These are phyloP conservation scores for Candidula unifasciata DNA, from an alignment of 2,888 invertebrate genomes.

Conservation along the genomic window DNA sequence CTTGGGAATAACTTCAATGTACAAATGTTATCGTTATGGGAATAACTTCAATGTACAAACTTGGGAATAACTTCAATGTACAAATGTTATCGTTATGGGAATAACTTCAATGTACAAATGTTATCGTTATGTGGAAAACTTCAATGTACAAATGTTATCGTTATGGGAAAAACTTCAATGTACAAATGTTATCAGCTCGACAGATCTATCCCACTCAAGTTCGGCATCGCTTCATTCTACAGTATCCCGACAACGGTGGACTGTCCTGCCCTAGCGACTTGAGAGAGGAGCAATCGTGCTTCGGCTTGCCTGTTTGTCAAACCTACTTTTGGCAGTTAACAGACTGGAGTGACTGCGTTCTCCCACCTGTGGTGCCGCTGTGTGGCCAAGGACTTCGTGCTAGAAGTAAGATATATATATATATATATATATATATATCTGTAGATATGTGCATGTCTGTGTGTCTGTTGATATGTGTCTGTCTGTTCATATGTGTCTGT, in stretches of 20 bases:
- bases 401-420: conserved; percentile 67
- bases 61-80: no score
- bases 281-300: conserved; percentile 69
- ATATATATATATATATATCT: no score
- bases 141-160: not conserved
- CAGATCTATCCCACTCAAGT: conserved; percentile 62
- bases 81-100: no score
- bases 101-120: no score
- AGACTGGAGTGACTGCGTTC: conserved; percentile 76
- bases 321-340: conserved; percentile 78
- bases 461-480: no score
- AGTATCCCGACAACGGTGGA: conserved; percentile 67
- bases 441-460: no score
- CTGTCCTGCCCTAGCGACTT: conserved; percentile 67
- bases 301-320: conserved; percentile 76
- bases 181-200: conserved; percentile 51
- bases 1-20: no score
- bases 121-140: no score
- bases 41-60: no score
- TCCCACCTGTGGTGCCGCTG: not conserved
- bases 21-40: no score
- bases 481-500: no score
- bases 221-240: conserved; percentile 66
- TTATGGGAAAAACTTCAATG: no score
- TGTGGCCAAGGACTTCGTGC: not conserved